phyloP scores from a whole-genome alignment of 2,113 vertebrate genomes.

The Silurus glanis region DNA sequence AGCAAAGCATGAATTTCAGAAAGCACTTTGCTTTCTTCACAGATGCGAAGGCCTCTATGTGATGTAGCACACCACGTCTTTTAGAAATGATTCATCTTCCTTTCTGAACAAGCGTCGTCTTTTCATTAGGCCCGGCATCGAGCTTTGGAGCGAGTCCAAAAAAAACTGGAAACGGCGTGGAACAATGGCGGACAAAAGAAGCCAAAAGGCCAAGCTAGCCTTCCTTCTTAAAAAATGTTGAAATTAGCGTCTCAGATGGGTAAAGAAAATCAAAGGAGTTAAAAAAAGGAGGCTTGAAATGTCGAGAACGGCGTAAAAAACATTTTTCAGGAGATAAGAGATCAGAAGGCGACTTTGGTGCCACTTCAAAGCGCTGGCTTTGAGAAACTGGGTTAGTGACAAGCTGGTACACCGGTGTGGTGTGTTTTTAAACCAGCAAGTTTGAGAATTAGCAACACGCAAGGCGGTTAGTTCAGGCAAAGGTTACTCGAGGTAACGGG shows the following conservation, averaged over 20 bases:
- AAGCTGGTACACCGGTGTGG: slow-evolving; percentile 66
- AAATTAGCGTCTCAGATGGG: slow-evolving; percentile 70
- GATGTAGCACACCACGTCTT: slow-evolving; percentile 25
- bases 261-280: slow-evolving; percentile 68
- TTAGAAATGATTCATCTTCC: slow-evolving; percentile 39
- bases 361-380: slow-evolving; percentile 76
- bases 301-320: slow-evolving; percentile 74
- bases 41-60: slow-evolving; percentile 20
- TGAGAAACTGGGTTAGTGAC: slow-evolving; percentile 64
- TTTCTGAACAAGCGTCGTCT: slow-evolving; percentile 41
- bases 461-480: slow-evolving; percentile 14
- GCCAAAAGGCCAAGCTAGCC: slow-evolving; percentile 62
- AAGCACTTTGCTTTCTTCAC: slow-evolving; percentile 35
- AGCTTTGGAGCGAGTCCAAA: slow-evolving; percentile 62
- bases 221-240: slow-evolving; percentile 69
- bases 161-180: slow-evolving; percentile 62
- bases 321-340: slow-evolving; percentile 75
- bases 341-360: slow-evolving; percentile 78
- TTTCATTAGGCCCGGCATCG: slow-evolving; percentile 69
- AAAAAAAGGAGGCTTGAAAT: slow-evolving; percentile 69
- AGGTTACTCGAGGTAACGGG: slow-evolving; percentile 47
- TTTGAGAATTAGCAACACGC: slow-evolving; percentile 25
- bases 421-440: slow-evolving; percentile 30
- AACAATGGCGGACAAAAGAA: slow-evolving; percentile 71
- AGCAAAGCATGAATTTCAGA: slow-evolving; percentile 55